Evolutionary conservation across 2,113 vertebrate species (phyloP).

Genomic region (Gnathonemus longibarbis): DNA sequence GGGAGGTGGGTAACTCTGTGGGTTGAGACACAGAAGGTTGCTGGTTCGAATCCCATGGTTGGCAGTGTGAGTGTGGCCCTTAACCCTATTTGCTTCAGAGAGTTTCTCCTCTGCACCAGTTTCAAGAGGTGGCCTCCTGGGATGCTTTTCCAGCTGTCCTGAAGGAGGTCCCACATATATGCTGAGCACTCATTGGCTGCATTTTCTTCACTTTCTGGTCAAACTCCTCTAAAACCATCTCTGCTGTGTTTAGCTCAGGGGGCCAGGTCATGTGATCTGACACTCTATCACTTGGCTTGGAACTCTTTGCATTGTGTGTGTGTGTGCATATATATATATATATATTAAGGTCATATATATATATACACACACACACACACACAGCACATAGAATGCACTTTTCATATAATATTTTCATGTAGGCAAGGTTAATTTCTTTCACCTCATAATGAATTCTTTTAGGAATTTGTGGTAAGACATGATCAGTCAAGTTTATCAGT

Average conservation of each 20-base stretch:
- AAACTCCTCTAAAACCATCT: not conserved
- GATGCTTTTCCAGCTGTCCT: not conserved
- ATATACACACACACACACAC: no score
- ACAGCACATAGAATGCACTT: not conserved
- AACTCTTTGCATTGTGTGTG: no score
- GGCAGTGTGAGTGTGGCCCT: not conserved
- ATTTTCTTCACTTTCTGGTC: not conserved
- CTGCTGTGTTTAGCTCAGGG: not conserved
- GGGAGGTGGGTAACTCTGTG: not conserved
- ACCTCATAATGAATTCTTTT: not conserved
- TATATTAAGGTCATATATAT: no score
- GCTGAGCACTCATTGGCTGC: not conserved
- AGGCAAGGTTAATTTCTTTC: not conserved
- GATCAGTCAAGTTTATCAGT: conserved; percentile 2
- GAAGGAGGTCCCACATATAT: not conserved
- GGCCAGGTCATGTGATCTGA: not conserved
- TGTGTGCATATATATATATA: no score
- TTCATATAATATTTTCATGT: not conserved
- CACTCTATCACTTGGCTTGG: not conserved
- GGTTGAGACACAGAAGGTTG: not conserved
- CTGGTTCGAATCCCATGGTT: not conserved
- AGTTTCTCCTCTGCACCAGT: not conserved
- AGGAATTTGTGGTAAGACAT: not conserved
- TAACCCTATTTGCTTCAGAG: not conserved
- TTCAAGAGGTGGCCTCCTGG: not conserved